Percentiles rank a stretch among this genome's conserved stretches.
Conservation (phyloP, 1,140 invertebrate genomes). For the Gryon sp. region DNA sequence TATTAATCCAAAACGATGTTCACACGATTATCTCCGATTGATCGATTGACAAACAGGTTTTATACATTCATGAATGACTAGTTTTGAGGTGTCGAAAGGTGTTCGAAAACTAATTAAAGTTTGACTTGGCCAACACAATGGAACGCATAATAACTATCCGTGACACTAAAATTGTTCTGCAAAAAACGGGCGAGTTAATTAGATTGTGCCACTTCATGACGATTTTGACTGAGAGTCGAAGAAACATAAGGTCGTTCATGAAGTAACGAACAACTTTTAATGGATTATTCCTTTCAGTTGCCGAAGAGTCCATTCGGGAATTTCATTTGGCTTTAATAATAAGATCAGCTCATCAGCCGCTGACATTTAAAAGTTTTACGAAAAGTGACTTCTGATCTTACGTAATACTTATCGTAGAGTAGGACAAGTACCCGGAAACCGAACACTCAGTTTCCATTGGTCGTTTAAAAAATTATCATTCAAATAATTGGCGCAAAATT, state of each 20-base stretch:
- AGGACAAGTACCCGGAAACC: slow-evolving; percentile 24
- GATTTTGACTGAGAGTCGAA: slow-evolving; percentile 42
- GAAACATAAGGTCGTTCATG: slow-evolving; percentile 13
- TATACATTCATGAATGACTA: neutral
- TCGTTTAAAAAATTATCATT: no score
- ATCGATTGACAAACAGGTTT: neutral
- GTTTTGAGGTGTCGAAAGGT: slow-evolving; percentile 1
- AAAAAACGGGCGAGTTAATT: slow-evolving; percentile 39
- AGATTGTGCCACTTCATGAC: slow-evolving; percentile 29
- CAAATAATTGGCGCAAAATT: no score
- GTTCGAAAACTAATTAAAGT: slow-evolving; percentile 24
- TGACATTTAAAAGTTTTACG: slow-evolving; percentile 50
- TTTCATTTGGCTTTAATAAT: slow-evolving; percentile 49
- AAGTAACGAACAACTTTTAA: slow-evolving; percentile 50
- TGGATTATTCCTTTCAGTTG: slow-evolving; percentile 47
- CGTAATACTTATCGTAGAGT: slow-evolving; percentile 6
- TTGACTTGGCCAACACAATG: slow-evolving; percentile 2
- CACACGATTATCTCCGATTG: slow-evolving; percentile 3
- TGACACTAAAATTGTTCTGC: neutral
- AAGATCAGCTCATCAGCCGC: slow-evolving; percentile 47
- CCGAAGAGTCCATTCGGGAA: slow-evolving; percentile 30
- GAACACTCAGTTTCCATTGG: neutral
- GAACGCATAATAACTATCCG: slow-evolving; percentile 12
- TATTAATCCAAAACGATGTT: slow-evolving; percentile 38
- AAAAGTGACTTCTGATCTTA: slow-evolving; percentile 38